Conservation (phyloP, 2,888 invertebrate genomes). For the Tipula helvola region DNA sequence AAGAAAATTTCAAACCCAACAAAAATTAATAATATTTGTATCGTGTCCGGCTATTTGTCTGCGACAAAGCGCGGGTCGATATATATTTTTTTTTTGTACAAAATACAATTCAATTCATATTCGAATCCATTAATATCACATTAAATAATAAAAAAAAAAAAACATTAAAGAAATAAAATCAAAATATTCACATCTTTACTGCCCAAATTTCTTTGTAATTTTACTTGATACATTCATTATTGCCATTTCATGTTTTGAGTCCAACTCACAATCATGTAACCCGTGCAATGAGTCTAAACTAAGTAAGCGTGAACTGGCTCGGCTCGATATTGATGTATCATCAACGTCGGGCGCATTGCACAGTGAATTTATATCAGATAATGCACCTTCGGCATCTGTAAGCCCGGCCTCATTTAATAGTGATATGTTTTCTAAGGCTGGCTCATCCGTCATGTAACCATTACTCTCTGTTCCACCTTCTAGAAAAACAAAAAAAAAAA, state of each 20-base stretch:
- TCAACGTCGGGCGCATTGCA: conserved; percentile 54
- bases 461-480: conserved; percentile 53
- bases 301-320: conserved; percentile 70
- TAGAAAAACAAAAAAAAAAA: not conserved
- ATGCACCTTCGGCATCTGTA: conserved; percentile 76
- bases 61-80: not conserved
- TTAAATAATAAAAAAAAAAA: not conserved
- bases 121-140: not conserved
- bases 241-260: conserved; percentile 36
- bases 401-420: conserved; percentile 75
- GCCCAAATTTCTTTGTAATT: conserved; percentile 36
- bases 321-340: conserved; percentile 68
- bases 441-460: conserved; percentile 79
- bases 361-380: conserved; percentile 76
- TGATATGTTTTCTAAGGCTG: conserved; percentile 72
- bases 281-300: conserved; percentile 71
- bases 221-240: conserved; percentile 37
- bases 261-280: conserved; percentile 55
- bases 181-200: not conserved
- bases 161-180: not conserved
- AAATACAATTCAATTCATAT: not conserved
- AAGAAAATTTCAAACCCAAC: not conserved
- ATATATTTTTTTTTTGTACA: not conserved
- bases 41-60: not conserved
- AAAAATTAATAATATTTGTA: not conserved